A percentile compares a stretch with the other conserved stretches of the same genome.
phyloP scores from a whole-genome alignment of 2,888 invertebrate genomes.

The Apamea sordens region DNA sequence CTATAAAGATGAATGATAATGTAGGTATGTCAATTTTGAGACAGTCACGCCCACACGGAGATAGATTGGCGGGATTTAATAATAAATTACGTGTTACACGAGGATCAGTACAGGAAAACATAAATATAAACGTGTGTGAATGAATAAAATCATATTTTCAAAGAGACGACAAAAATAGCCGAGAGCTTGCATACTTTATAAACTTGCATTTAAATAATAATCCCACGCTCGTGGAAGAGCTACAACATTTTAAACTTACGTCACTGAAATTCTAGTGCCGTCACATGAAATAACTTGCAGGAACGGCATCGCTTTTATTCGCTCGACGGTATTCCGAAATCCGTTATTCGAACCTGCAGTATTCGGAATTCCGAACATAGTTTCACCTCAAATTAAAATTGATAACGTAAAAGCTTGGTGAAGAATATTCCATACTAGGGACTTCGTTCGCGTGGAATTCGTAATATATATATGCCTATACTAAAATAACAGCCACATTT shows the following conservation, averaged over 20 bases:
- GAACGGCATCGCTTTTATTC: constrained; percentile 29
- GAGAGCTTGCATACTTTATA: constrained; percentile 23
- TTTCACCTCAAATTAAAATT: constrained; percentile 27
- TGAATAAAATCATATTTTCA: constrained; percentile 1
- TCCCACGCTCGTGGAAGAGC: constrained; percentile 1
- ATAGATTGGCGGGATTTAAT: constrained; percentile 2
- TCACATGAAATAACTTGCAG: constrained; percentile 38
- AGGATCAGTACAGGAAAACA: constrained; percentile 5
- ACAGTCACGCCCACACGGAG: constrained; percentile 1
- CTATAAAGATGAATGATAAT: not conserved
- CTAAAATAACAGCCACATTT: too few species aligned
- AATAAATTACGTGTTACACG: constrained; percentile 20
- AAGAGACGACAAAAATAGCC: constrained; percentile 16
- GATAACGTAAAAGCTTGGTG: constrained; percentile 13
- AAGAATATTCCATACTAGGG: constrained; percentile 15
- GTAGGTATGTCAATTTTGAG: not conserved
- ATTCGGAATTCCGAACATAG: constrained; percentile 12
- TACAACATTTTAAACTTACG: constrained; percentile 28
- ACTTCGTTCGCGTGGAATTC: not conserved
- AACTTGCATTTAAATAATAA: constrained; percentile 29
- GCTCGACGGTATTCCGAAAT: constrained; percentile 15
- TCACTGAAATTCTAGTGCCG: constrained; percentile 26
- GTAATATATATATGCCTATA: too few species aligned
- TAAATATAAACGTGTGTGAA: constrained; percentile 13
- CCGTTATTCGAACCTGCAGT: constrained; percentile 26